Conservation (phyloP, 2,888 invertebrate species). For the Melipona beecheii region DNA sequence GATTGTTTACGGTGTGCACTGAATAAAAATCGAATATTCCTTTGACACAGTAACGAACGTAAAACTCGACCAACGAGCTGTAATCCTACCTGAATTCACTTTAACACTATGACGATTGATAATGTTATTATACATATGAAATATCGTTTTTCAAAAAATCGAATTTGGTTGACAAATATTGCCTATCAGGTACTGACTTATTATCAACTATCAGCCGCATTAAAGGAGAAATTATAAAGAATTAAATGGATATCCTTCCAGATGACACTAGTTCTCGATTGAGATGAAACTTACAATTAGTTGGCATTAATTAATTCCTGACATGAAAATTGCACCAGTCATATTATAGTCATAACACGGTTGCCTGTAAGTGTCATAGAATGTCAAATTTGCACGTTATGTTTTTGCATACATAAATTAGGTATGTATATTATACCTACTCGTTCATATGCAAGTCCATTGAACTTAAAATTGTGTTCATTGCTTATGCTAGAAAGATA, state of each 20-base stretch:
- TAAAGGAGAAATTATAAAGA: no score
- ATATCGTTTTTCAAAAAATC: neutral
- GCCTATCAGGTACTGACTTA: neutral
- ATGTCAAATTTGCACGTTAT: neutral
- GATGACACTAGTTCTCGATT: no score
- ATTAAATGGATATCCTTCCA: no score
- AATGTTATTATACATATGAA: neutral
- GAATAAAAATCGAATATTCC: neutral
- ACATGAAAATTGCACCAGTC: neutral
- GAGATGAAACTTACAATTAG: no score
- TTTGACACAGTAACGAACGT: neutral
- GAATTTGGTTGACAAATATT: neutral
- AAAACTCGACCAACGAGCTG: neutral
- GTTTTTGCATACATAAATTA: no score
- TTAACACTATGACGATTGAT: neutral
- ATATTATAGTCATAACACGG: neutral
- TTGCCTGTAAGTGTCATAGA: neutral
- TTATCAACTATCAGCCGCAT: neutral
- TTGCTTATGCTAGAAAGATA: conserved; percentile 17
- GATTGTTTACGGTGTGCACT: neutral
- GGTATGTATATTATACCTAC: neutral
- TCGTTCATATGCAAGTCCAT: neutral
- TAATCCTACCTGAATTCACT: neutral
- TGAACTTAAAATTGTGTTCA: conserved; percentile 22
- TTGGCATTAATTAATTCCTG: neutral